Percentiles rank a stretch among this genome's conserved stretches.
Conservation (phyloP, 2,888 invertebrate species). For the Parnassius orleans region DNA sequence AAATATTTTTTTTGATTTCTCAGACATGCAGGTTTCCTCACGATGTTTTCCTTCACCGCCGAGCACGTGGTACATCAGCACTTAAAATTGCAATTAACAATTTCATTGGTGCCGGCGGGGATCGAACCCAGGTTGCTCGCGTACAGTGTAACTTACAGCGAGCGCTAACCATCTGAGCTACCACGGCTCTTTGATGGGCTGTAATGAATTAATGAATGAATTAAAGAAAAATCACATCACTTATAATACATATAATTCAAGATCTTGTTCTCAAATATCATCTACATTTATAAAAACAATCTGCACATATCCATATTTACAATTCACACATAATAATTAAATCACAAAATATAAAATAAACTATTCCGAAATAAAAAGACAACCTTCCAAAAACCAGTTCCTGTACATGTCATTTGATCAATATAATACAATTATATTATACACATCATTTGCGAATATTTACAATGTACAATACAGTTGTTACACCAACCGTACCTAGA, state of each 20-base stretch:
- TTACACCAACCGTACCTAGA: constrained; percentile 4
- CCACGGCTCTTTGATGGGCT: too few species aligned
- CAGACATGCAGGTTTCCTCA: too few species aligned
- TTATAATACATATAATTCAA: constrained; percentile 68
- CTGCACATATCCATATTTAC: constrained; percentile 62
- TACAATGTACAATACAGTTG: constrained; percentile 37
- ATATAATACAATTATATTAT: constrained; percentile 31
- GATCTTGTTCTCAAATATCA: constrained; percentile 69
- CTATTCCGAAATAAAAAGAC: constrained; percentile 48
- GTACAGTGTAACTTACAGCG: too few species aligned
- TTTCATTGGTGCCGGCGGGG: too few species aligned
- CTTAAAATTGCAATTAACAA: too few species aligned
- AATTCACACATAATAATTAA: constrained; percentile 48
- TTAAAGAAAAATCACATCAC: constrained; percentile 22
- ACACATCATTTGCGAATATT: constrained; percentile 37
- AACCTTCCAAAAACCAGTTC: constrained; percentile 44
- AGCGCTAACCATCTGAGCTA: too few species aligned
- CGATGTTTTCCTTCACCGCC: too few species aligned
- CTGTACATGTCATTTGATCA: constrained; percentile 38
- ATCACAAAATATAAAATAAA: constrained; percentile 46
- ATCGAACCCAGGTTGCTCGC: too few species aligned
- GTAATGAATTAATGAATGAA: background rate
- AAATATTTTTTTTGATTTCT: too few species aligned
- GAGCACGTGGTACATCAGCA: too few species aligned
- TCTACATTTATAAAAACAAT: constrained; percentile 61